phyloP scores from a whole-genome alignment of 2,888 invertebrate genomes.

The Pammene fasciana region DNA sequence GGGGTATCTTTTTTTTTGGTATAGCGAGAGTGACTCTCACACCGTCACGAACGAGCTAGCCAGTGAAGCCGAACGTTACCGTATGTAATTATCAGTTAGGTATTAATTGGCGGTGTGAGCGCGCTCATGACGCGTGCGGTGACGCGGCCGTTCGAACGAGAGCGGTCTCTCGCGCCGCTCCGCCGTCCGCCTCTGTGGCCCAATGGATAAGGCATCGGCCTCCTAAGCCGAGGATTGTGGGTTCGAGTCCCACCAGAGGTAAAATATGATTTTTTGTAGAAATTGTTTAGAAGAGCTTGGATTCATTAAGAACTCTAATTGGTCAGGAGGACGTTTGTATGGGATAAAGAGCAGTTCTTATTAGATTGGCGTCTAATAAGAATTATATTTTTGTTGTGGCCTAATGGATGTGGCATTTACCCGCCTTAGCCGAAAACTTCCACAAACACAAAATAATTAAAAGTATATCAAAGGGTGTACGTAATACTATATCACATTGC shows the following conservation, averaged over 20 bases:
- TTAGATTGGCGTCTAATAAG: constrained; percentile 1
- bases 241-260: constrained; percentile 95
- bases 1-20: neutral
- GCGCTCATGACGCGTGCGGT: constrained; percentile 54
- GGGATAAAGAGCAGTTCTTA: neutral
- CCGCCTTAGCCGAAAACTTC: too few species aligned
- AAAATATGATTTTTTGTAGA: constrained; percentile 66
- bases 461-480: too few species aligned
- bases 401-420: neutral
- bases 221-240: constrained; percentile 93
- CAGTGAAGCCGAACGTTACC: constrained; percentile 28
- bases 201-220: constrained; percentile 93
- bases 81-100: constrained; percentile 47
- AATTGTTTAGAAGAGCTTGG: neutral
- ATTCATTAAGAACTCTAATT: neutral
- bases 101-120: constrained; percentile 56
- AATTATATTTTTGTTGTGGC: neutral
- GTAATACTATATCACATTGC: too few species aligned
- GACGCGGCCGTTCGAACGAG: constrained; percentile 62
- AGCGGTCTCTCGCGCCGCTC: constrained; percentile 89
- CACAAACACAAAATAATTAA: too few species aligned
- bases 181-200: constrained; percentile 93
- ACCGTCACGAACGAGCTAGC: constrained; percentile 23
- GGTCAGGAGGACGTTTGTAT: neutral
- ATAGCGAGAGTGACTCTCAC: constrained; percentile 13